phyloP scores from a whole-genome alignment of 1,140 invertebrate genomes.

The Heterodera schachtii region DNA sequence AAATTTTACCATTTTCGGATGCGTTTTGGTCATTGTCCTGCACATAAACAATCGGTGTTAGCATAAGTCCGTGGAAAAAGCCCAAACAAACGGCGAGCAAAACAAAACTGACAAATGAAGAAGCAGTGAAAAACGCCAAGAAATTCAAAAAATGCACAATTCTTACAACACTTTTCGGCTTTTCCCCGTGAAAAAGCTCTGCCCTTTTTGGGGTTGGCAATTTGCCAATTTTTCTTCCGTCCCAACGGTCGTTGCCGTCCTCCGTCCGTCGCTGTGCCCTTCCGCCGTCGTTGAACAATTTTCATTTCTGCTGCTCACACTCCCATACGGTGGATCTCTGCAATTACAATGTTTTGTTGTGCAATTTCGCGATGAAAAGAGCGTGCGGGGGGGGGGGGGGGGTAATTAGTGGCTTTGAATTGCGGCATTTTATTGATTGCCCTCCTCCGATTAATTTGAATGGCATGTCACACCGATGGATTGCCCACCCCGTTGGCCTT shows the following conservation, averaged over 20 bases:
- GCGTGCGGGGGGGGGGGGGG: no score
- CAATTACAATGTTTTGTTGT: no score
- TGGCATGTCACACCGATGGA: no score
- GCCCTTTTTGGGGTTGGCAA: not conserved
- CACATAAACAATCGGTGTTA: conserved; percentile 58
- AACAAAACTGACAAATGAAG: conserved; percentile 31
- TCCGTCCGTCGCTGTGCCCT: no score
- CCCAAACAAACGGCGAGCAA: conserved; percentile 46
- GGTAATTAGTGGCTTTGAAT: no score
- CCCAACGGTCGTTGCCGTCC: not conserved
- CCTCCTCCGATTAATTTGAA: no score
- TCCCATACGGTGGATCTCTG: no score
- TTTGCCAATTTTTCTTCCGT: not conserved
- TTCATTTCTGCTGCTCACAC: no score
- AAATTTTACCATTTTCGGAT: conserved; percentile 44
- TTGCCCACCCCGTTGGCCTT: no score
- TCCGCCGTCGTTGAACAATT: no score
- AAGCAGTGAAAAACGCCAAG: not conserved
- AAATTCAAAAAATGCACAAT: not conserved
- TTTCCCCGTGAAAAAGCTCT: not conserved
- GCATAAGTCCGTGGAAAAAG: conserved; percentile 56
- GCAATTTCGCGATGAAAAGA: no score
- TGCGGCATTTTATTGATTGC: no score
- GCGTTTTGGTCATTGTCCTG: conserved; percentile 48
- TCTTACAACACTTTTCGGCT: conserved; percentile 23